Evolutionary conservation across 2,113 vertebrate species (phyloP).

Genomic region (Phylloscopus whistleri): DNA sequence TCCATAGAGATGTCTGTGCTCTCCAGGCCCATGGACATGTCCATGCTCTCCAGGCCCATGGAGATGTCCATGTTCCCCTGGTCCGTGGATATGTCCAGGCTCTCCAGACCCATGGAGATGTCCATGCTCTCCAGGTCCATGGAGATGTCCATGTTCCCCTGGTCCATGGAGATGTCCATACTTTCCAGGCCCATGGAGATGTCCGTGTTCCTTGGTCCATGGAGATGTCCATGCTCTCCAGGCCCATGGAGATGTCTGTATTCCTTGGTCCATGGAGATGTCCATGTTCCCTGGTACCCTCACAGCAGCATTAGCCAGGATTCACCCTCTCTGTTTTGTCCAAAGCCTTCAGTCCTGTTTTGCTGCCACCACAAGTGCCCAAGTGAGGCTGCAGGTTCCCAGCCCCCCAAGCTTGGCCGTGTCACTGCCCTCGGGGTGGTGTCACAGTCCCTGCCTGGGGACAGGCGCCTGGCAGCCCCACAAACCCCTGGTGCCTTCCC

Average conservation of each 20-base stretch:
- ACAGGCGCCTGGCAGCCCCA: not conserved
- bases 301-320: constrained; percentile 18
- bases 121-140: accelerated
- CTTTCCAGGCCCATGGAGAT: not conserved
- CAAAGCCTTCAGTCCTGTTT: not conserved
- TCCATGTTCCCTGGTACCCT: accelerated
- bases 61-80: not conserved
- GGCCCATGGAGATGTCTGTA: not conserved
- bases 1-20: accelerated
- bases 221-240: not conserved
- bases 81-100: no score
- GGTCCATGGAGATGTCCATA: not conserved
- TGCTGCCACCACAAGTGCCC: not conserved
- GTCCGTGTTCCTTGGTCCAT: accelerated
- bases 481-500: not conserved
- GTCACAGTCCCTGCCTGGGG: not conserved
- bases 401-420: not conserved
- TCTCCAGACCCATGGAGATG: not conserved
- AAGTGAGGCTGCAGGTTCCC: not conserved
- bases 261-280: accelerated
- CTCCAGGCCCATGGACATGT: accelerated
- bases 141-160: not conserved
- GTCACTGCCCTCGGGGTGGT: not conserved
- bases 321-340: not conserved
- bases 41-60: accelerated